Evolutionary conservation across 2,797 vertebrate genomes (phyloP).

Genomic region (Galago senegalensis): DNA sequence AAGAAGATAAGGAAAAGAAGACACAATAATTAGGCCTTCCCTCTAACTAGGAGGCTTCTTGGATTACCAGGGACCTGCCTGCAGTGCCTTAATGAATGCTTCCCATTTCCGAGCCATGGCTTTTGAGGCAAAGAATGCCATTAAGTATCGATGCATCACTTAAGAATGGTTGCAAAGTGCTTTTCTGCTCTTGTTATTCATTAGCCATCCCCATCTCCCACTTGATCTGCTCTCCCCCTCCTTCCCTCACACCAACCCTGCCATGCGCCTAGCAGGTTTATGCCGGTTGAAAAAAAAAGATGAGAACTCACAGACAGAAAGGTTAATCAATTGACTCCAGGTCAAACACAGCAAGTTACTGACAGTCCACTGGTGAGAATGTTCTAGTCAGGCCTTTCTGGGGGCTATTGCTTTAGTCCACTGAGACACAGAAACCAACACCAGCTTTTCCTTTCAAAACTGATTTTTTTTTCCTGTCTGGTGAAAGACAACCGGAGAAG

Average conservation of each 20-base stretch:
- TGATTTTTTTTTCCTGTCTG: slow-evolving; percentile 44
- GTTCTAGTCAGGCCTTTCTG: slow-evolving; percentile 47
- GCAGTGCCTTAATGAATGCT: slow-evolving; percentile 82
- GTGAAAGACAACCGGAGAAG: slow-evolving; percentile 65
- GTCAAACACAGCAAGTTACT: slow-evolving; percentile 72
- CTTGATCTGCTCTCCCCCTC: background rate
- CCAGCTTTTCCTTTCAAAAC: slow-evolving; percentile 49
- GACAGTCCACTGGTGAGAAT: slow-evolving; percentile 43
- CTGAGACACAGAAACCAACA: slow-evolving; percentile 38
- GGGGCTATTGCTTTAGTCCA: slow-evolving; percentile 42
- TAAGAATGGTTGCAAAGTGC: slow-evolving; percentile 66
- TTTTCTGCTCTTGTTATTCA: slow-evolving; percentile 70
- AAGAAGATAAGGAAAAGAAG: slow-evolving; percentile 79
- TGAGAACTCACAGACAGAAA: slow-evolving; percentile 60
- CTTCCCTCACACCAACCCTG: background rate
- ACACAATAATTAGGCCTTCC: slow-evolving; percentile 83
- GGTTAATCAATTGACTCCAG: slow-evolving; percentile 70
- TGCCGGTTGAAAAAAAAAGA: slow-evolving; percentile 70
- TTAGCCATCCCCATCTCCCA: slow-evolving; percentile 44
- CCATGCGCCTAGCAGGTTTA: slow-evolving; percentile 32
- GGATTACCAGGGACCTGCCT: slow-evolving; percentile 79
- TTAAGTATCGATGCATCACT: slow-evolving; percentile 65
- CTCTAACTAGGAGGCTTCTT: slow-evolving; percentile 80
- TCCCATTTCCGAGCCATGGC: slow-evolving; percentile 77
- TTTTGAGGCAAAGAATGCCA: slow-evolving; percentile 73